Evolutionary conservation across 2,888 invertebrate species (phyloP).

Genomic region (Trachelus stipa): DNA sequence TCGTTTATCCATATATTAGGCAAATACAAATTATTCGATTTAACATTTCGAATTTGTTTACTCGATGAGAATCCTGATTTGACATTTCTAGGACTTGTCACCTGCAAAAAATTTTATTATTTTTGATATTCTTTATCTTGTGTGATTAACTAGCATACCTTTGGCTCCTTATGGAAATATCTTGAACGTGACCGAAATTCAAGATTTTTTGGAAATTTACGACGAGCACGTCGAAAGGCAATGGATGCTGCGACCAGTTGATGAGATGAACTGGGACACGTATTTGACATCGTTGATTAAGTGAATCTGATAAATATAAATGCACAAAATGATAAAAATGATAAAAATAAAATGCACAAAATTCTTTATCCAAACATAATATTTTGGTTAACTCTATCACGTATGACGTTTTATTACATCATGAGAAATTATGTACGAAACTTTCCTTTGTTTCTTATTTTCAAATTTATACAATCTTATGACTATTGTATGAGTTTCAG

Average conservation of each 20-base stretch:
- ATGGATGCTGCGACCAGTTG: slow-evolving; percentile 52
- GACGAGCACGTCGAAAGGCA: slow-evolving; percentile 56
- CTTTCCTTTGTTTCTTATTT: background rate
- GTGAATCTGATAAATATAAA: background rate
- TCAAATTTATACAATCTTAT: background rate
- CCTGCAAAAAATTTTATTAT: background rate
- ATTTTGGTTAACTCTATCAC: background rate
- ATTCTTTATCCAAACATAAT: background rate
- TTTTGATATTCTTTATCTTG: background rate
- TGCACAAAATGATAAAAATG: background rate
- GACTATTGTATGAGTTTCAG: background rate
- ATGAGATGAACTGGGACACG: slow-evolving; percentile 47
- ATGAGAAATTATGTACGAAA: background rate
- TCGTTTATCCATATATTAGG: too few relatives aligned
- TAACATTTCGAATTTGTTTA: background rate
- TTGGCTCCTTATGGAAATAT: background rate
- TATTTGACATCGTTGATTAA: slow-evolving; percentile 33
- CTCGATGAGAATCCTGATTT: background rate
- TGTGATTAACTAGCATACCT: background rate
- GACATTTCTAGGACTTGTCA: background rate
- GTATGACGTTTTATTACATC: background rate
- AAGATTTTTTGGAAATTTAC: slow-evolving; percentile 56
- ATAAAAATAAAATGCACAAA: background rate
- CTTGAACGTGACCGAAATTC: slow-evolving; percentile 26
- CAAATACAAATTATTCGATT: too few relatives aligned